Conservation (phyloP, 2,888 invertebrate genomes). For the Pachycephus smyrnensis region DNA sequence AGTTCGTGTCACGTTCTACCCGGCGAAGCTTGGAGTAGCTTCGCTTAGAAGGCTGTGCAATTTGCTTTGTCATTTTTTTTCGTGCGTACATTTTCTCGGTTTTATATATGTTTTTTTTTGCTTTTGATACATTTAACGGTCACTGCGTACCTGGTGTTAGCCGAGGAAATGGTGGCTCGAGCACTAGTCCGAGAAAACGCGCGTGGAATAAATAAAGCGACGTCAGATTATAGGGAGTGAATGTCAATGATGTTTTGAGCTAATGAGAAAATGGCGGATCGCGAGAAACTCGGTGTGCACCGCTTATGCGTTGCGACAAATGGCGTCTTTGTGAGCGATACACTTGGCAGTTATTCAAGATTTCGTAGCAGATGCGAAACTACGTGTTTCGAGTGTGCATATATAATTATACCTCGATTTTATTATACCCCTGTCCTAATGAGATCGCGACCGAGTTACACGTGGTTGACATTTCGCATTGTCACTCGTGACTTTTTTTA, state of each 20-base stretch:
- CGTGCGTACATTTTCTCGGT: neutral
- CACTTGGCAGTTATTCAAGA: constrained; percentile 38
- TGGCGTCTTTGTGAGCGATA: constrained; percentile 23
- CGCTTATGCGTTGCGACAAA: constrained; percentile 21
- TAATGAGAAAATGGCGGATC: constrained; percentile 2
- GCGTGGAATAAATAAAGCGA: neutral
- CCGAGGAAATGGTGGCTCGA: neutral
- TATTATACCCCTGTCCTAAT: neutral
- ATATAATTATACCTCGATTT: neutral
- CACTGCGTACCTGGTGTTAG: neutral
- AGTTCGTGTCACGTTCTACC: neutral
- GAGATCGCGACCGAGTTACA: neutral
- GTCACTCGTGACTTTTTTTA: neutral
- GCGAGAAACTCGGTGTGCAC: neutral
- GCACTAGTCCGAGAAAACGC: neutral
- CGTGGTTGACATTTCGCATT: neutral
- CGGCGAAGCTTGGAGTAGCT: neutral
- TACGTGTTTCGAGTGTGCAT: neutral
- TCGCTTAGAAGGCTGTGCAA: neutral
- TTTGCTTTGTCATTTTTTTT: neutral
- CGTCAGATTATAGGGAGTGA: neutral
- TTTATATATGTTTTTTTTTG: neutral
- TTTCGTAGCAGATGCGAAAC: constrained; percentile 31
- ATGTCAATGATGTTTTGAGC: neutral
- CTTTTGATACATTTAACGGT: neutral